Evolutionary conservation across 2,888 invertebrate species (phyloP).

Genomic region (Argyresthia albistria): DNA sequence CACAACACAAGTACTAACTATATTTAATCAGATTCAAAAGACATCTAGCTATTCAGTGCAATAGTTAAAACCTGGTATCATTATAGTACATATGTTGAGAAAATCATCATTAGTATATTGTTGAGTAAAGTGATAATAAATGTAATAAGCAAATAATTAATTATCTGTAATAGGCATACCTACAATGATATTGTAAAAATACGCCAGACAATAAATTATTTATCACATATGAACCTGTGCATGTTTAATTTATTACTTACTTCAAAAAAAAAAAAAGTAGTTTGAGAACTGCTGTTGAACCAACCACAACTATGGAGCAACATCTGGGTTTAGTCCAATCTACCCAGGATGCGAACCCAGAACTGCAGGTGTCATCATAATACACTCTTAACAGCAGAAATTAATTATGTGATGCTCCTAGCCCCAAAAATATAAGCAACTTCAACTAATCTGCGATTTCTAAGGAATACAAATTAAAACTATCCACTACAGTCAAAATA

Average conservation of each 20-base stretch:
- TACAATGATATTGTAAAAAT: slow-evolving; percentile 71
- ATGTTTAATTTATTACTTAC: neutral
- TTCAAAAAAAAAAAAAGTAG: too few relatives aligned
- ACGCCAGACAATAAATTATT: slow-evolving; percentile 74
- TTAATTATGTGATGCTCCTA: too few relatives aligned
- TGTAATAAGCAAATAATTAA: slow-evolving; percentile 22
- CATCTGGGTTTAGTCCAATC: too few relatives aligned
- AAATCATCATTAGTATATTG: slow-evolving; percentile 2
- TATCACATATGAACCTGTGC: slow-evolving; percentile 56
- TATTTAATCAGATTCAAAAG: neutral
- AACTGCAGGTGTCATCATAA: too few relatives aligned
- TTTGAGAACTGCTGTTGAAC: too few relatives aligned
- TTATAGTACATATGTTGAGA: neutral
- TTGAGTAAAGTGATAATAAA: slow-evolving; percentile 30
- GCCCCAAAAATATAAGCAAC: too few relatives aligned
- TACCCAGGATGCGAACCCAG: too few relatives aligned
- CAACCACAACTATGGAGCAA: too few relatives aligned
- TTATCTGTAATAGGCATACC: slow-evolving; percentile 43
- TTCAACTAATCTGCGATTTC: too few relatives aligned
- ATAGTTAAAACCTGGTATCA: neutral
- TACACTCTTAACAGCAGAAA: too few relatives aligned
- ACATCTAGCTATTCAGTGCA: neutral
- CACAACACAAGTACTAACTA: neutral
- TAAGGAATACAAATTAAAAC: too few relatives aligned
- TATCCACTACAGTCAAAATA: too few relatives aligned